phyloP scores from a whole-genome alignment of 2,888 invertebrate genomes.

The Synanthedon andrenaeformis region DNA sequence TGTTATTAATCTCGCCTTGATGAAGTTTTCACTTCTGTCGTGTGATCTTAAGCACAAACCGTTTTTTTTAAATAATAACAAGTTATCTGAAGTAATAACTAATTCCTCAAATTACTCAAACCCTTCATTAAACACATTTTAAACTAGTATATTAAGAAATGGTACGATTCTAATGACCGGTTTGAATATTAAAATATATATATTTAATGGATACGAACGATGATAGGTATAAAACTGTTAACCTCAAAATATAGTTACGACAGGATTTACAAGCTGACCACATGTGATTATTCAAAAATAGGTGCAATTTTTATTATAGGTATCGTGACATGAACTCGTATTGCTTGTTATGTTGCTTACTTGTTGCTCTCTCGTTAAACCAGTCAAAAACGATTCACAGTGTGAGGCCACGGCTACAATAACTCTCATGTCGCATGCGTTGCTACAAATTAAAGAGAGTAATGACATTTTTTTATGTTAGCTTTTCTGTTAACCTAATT shows the following conservation, averaged over 20 bases:
- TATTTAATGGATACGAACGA: not conserved
- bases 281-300: not conserved
- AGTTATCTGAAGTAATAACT: not conserved
- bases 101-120: not conserved
- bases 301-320: not conserved
- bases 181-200: not conserved
- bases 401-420: slow-evolving; percentile 9
- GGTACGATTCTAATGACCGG: not conserved
- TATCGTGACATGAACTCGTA: not conserved
- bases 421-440: slow-evolving; percentile 5
- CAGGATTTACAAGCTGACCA: not conserved
- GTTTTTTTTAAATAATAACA: no score
- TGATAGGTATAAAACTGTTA: slow-evolving; percentile 2
- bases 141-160: not conserved
- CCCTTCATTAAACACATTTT: not conserved
- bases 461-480: not conserved
- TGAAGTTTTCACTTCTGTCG: no score
- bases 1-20: no score
- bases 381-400: slow-evolving; percentile 10
- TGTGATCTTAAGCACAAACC: no score
- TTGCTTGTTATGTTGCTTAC: slow-evolving; percentile 3
- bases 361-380: slow-evolving; percentile 8
- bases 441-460: not conserved
- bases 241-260: slow-evolving; percentile 14
- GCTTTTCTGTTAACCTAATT: not conserved